Base-by-base conservation (phyloP, 2,797 vertebrate species). In the Pseudotriccus pelzelni region DNA sequence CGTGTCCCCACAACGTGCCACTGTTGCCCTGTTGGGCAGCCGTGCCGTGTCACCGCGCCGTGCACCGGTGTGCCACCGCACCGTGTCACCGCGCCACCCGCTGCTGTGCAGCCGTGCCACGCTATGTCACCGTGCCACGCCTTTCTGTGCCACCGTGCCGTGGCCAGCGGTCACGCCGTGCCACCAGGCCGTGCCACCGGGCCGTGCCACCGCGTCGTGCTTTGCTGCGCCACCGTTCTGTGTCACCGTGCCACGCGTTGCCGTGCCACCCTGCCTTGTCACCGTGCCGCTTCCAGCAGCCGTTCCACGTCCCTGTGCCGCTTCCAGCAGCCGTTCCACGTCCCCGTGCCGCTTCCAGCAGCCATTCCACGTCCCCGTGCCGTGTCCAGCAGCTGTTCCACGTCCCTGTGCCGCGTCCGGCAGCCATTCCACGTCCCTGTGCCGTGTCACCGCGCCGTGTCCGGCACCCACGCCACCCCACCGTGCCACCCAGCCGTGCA, bases 191-290 rank as follows among this genome's bases (percentile, higher is more conserved):
- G 1, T 23, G 44, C 9, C 7, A 27, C 41, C 14, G 6, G 12
- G 43, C 14, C 7, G 1, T 46, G 34, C 5, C 14, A 8, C 43
- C 16, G 3, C 14, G 25, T 7, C 56, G 2, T 10, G 14, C 12
- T 7, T 32, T 27, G 44, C 43, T 4, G 2, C 23, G 56, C 56
- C 36, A 53, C 16, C 30, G 4, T 25, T 13, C 18, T 7, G 17
- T 30, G 66, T 17, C 49, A 14, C 53, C 14, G 5, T 49, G 64
- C 32, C 24, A 13, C 3, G 5, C 62, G 2, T 18, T 24, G 10
- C 46, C 10, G 11, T 43, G 46, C 5, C 9, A 9, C n/a, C 15
- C 2, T 11, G 21, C 21, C 16, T 4, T 16, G 56, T 11, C 39
- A 10, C 56, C 3, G 7, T 46, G 47, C 25, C 47, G 23, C 22